phyloP scores from a whole-genome alignment of 2,113 vertebrate genomes.

The Grus americana region DNA sequence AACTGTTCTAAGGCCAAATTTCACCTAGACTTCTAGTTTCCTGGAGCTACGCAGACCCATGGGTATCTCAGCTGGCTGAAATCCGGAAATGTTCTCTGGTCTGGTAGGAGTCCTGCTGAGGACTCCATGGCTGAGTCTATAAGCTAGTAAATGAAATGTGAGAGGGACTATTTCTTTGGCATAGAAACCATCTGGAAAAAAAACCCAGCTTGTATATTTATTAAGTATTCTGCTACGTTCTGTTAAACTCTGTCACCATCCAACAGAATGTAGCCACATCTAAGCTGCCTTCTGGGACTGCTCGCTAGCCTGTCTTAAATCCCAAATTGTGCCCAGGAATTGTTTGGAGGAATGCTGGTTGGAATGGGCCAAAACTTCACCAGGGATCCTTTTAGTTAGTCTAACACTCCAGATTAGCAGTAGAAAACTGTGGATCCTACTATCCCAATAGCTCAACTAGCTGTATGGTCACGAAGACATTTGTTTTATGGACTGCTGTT shows the following conservation, averaged over 20 bases:
- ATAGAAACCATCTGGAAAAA: not conserved
- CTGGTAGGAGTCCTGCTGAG: not conserved
- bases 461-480: not conserved
- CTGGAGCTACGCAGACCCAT: not conserved
- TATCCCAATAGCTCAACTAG: not conserved
- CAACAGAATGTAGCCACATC: not conserved
- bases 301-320: not conserved
- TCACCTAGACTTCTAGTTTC: not conserved
- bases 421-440: not conserved
- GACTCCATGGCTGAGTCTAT: not conserved
- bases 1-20: not conserved
- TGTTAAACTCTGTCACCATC: not conserved
- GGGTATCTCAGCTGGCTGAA: not conserved
- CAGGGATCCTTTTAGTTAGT: not conserved
- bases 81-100: not conserved
- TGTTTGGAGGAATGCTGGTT: not conserved
- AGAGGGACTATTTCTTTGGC: not conserved
- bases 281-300: not conserved
- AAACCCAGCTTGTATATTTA: not conserved
- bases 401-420: not conserved
- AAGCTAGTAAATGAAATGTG: not conserved
- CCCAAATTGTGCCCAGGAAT: not conserved
- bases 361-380: not conserved
- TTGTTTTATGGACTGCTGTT: not conserved
- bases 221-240: not conserved